phyloP scores from a whole-genome alignment of 1,140 invertebrate species.

The Drosophila sp. region DNA sequence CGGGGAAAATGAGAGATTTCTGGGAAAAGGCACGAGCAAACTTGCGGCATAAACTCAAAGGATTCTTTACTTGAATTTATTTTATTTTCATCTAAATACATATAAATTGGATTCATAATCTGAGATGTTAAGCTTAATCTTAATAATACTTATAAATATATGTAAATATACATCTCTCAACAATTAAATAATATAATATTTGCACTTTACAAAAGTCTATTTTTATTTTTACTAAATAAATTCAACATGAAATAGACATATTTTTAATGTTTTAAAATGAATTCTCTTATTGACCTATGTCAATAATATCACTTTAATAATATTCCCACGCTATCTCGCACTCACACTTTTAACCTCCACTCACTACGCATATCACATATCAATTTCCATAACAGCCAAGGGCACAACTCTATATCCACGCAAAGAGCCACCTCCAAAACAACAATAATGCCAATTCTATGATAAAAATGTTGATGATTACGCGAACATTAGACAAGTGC shows the following conservation, averaged over 20 bases:
- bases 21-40: neutral
- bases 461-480: conserved; percentile 70
- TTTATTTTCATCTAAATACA: neutral
- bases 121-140: neutral
- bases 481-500: conserved; percentile 73
- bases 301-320: neutral
- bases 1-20: neutral
- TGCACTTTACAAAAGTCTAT: no score
- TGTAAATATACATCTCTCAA: no score
- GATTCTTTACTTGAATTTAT: conserved; percentile 24
- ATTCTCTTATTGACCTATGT: neutral
- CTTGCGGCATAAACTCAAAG: conserved; percentile 2
- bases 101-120: neutral
- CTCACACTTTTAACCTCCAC: neutral
- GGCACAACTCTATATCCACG: conserved; percentile 33
- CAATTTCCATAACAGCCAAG: conserved; percentile 50
- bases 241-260: no score
- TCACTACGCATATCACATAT: conserved; percentile 45
- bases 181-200: no score
- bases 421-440: conserved; percentile 15
- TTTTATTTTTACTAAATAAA: no score
- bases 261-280: no score
- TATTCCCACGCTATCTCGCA: conserved; percentile 12
- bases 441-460: conserved; percentile 61
- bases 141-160: neutral